Base-by-base conservation (phyloP, 2,113 vertebrate genomes). In the Serilophus lunatus region DNA sequence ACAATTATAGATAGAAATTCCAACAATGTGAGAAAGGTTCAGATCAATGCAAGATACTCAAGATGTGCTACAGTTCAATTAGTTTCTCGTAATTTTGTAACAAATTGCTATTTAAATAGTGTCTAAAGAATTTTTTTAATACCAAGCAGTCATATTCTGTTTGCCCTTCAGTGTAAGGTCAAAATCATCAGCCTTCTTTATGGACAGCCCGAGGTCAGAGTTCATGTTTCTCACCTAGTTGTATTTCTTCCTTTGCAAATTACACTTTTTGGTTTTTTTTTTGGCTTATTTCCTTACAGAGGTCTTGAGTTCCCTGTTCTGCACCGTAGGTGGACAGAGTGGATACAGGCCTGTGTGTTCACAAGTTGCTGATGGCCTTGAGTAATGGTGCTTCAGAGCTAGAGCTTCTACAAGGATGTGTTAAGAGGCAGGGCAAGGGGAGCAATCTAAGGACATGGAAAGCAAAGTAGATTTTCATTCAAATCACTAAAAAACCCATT, bases 241-340 rank as follows among this genome's bases (percentile, higher is more conserved):
- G 20, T 60, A 11, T 82, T 72, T 92, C 76, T 86, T 86, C 18
- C 23, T 91, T 77, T 45, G 42, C 47, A 63, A 70, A 69, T 44
- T 28, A 56, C 63, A 11, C 11, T 17, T 38, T 10, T 23, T 12
- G 12, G n/a, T 42, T 72, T 12, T 18, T 59, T 24, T 15, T 6
- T 35, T 12, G 28, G 9, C 20, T 47, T 60, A 5, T 57, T 93
- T 69, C 31, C 24, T 69, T 66, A 3, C 47, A 26, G 69, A 71
- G 60, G 12, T 65, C 16, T 29, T 31, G 35, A 40, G 29, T 87
- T 95, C 5, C 9, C 19, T 45, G 1, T 54, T 82, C 24, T 63
- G 6, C 4, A 5, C 22, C 0, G 0, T n/a, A 61, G 22, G 3
- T 61, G 18, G 47, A 49, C 10, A 8, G 60, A 81, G 40, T 35